Base-by-base conservation (phyloP, 2,113 vertebrate species). In the Halichoeres trimaculatus region DNA sequence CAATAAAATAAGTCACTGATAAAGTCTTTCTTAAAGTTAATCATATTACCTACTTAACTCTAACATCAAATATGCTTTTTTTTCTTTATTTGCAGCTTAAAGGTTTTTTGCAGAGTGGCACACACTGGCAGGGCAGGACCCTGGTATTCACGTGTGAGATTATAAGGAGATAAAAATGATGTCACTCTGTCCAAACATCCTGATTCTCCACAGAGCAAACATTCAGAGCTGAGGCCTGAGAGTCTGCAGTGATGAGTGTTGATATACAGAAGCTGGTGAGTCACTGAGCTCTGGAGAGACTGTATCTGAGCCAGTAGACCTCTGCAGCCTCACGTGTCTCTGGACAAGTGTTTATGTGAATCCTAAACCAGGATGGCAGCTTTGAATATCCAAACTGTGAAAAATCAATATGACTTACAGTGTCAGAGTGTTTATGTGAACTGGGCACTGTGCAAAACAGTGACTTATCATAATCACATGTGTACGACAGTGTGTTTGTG, bases 191-290 rank as follows among this genome's bases (percentile, higher is more conserved):
- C 55, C 34, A 56, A 59, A 61, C 56, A 51, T 24, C 12, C 5
- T 60, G 51, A 82, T 78, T 48, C 51, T 88, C 45, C 24, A 13
- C 76, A 85, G 70, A 73, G 45, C 75, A 86, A 82, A 85, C 75
- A 72, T 23, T 76, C 41, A 20, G 30, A 61, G 63, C 64, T 60
- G 40, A 55, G 20, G 53, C 23, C 41, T 35, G 40, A 65, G 69
- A 40, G 66, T 58, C 48, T 19, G 16, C 10, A 30, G 52, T 58
- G 24, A 45, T 59, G 59, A 78, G 71, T 83, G 57, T 64, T 70
- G 51, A 52, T 70, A 74, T 50, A 81, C 80, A 84, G 80, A 38
- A 16, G 51, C 70, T 63, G 51, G 63, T 86, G 83, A 86, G 70
- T 86, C 81, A 85, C 51, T 22, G 60, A 67, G 64, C 50, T 34